Evolutionary conservation across 2,888 invertebrate genomes (phyloP).

Genomic region (Cantharis flavilabris): DNA sequence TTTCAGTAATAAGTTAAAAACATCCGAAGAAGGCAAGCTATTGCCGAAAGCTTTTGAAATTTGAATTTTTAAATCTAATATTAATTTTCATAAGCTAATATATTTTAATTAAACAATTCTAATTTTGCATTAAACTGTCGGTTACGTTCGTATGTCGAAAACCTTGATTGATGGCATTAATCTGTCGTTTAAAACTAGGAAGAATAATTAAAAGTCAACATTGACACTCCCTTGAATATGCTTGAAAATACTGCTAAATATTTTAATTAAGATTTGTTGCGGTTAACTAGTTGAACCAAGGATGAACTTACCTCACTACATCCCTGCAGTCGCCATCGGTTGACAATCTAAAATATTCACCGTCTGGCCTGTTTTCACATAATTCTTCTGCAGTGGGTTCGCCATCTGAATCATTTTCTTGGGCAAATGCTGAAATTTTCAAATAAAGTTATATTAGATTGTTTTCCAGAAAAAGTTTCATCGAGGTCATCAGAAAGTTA

Average conservation of each 20-base stretch:
- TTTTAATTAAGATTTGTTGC: not conserved
- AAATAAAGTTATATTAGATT: not conserved
- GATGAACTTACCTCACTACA: constrained; percentile 77
- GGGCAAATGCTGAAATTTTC: constrained; percentile 59
- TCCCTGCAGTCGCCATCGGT: constrained; percentile 89
- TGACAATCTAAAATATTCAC: constrained; percentile 88
- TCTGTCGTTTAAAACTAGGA: not conserved
- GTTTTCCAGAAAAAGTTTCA: not conserved
- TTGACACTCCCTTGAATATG: not conserved
- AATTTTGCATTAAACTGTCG: not conserved
- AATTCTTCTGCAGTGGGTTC: constrained; percentile 77
- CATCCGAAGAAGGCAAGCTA: not conserved
- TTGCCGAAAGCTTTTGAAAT: not conserved
- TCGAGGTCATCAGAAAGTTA: constrained; percentile 18
- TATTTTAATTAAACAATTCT: not conserved
- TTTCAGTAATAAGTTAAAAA: not conserved
- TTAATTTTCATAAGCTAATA: not conserved
- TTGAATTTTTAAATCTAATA: not conserved
- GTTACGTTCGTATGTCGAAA: not conserved
- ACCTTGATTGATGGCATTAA: not conserved
- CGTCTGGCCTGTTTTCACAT: constrained; percentile 85
- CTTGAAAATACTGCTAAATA: not conserved
- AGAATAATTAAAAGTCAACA: not conserved
- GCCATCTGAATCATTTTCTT: constrained; percentile 68
- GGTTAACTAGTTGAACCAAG: constrained; percentile 23